Evolutionary conservation across 2,888 invertebrate genomes (phyloP), one percentile per base, ranked within the genome.

Genomic region (Thymelicus lineola): DNA sequence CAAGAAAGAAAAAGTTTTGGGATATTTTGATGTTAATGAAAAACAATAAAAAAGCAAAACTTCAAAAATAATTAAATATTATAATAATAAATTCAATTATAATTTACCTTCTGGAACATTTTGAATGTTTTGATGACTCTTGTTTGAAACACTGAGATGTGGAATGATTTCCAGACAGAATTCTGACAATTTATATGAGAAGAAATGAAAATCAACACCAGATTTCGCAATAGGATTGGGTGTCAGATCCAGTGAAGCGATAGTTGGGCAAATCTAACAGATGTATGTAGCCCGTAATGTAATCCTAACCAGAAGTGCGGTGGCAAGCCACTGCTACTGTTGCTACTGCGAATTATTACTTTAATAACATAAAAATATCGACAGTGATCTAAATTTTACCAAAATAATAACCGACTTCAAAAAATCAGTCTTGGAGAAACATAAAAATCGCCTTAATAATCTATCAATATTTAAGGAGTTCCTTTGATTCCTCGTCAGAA

Each of bases 161-260:
- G 80, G 69, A 69, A 69, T 92, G 90, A 86, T 77, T 81, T 73
- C 74, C 62, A 63, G 75, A 76, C 69, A 63, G 76, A 77, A 75
- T 77, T 75, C 75, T 73, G 74, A 72, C 81, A 86, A 85, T 91
- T 90, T 93, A 93, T 93, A 93, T 89, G 79, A 82, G 81, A 84
- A 81, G 77, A 85, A 84, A 83, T 89, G 91, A 86, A 92, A 93
- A 90, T 80, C 79, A 85, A 93, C 88, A 88, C 86, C 73, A 35
- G 65, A 78, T 84, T 86, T 82, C 84, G 87, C 83, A 93, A 93
- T 79, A 79, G 71, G 76, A 87, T 93, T 77, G 57, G 64, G 77
- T 89, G 79, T 78, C 86, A 66, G 77, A 77, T 73, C 80, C 85
- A 90, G 81, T 86, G 80, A 86, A 89, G 84, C 86, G 80, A 75